These are phyloP conservation scores for Myzus persicae DNA, from an alignment of 1,140 invertebrate genomes.

Conservation along the genomic window DNA sequence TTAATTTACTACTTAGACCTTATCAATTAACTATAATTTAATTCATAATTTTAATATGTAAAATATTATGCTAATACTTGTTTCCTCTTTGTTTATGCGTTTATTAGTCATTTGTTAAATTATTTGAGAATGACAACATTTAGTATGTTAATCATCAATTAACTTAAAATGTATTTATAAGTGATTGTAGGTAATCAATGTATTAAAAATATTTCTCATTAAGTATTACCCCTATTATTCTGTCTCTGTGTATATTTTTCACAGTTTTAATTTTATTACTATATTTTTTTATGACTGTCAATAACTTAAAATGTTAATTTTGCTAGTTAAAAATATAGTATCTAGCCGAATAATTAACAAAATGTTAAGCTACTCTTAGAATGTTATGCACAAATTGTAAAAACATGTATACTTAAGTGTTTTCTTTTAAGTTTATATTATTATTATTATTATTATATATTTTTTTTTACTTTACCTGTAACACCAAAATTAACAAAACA, in stretches of 20 bases:
- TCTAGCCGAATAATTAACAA: neutral
- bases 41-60: neutral
- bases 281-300: conserved; percentile 8
- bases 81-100: neutral
- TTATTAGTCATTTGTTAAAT: neutral
- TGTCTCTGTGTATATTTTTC: neutral
- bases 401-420: conserved; percentile 35
- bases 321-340: conserved; percentile 1
- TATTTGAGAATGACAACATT: neutral
- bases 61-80: conserved; percentile 1
- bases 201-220: neutral
- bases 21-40: neutral
- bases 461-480: conserved; percentile 28
- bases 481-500: conserved; percentile 36
- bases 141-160: neutral
- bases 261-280: neutral
- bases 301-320: conserved; percentile 16
- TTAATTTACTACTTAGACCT: neutral
- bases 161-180: neutral
- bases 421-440: conserved; percentile 49
- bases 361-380: conserved; percentile 10
- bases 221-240: neutral
- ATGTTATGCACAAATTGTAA: conserved; percentile 53
- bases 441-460: conserved; percentile 29
- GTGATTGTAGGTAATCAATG: neutral